phyloP scores from a whole-genome alignment of 2,113 vertebrate genomes.

The Australoheros scitulus region DNA sequence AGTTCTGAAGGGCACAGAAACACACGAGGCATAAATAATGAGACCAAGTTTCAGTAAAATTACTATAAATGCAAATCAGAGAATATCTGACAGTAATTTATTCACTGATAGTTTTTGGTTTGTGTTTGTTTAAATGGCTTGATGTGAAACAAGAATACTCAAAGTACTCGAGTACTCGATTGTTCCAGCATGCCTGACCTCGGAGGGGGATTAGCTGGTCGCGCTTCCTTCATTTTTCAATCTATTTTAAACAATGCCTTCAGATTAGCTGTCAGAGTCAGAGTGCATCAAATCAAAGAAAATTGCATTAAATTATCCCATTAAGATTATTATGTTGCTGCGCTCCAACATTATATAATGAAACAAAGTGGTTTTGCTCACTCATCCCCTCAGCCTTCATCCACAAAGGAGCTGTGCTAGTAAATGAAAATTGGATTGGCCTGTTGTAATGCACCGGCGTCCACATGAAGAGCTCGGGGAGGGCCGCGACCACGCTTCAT shows the following conservation, averaged over 20 bases:
- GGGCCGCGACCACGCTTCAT: neutral
- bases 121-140: neutral
- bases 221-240: slow-evolving; percentile 70
- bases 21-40: no score
- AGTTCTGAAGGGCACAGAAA: no score
- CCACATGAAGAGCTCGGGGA: slow-evolving; percentile 48
- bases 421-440: slow-evolving; percentile 70
- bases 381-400: slow-evolving; percentile 63
- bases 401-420: slow-evolving; percentile 60
- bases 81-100: no score
- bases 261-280: slow-evolving; percentile 78
- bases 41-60: no score
- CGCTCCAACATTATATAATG: slow-evolving; percentile 74
- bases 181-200: slow-evolving; percentile 19
- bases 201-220: slow-evolving; percentile 46
- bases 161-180: neutral
- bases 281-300: slow-evolving; percentile 78
- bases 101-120: neutral
- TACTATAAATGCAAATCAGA: no score
- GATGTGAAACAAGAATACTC: neutral
- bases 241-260: slow-evolving; percentile 73
- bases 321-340: slow-evolving; percentile 78
- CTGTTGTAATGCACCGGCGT: slow-evolving; percentile 51
- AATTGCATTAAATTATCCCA: slow-evolving; percentile 82
- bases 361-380: slow-evolving; percentile 64